Evolutionary conservation across 2,888 invertebrate genomes (phyloP).

Genomic region (Gerris lacustris): DNA sequence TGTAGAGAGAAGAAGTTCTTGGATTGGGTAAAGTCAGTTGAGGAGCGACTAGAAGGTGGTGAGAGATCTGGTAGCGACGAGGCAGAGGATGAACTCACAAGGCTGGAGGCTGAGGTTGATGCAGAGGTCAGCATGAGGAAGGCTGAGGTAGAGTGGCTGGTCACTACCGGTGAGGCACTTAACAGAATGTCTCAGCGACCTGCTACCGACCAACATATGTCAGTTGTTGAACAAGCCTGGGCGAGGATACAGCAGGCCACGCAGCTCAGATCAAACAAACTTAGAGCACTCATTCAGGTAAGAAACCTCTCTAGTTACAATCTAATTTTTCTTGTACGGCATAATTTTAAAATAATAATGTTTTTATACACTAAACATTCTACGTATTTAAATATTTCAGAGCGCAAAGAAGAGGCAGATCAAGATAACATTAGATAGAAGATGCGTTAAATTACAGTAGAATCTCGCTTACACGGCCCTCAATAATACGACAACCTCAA

Average conservation of each 20-base stretch:
- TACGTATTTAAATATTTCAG: too few relatives aligned
- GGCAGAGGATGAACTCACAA: conserved; percentile 40
- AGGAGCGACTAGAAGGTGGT: conserved; percentile 47
- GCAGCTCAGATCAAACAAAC: conserved; percentile 54
- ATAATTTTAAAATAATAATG: too few relatives aligned
- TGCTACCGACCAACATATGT: not conserved
- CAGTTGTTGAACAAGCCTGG: conserved; percentile 45
- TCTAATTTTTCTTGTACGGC: too few relatives aligned
- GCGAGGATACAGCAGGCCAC: conserved; percentile 51
- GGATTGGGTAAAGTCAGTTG: conserved; percentile 57
- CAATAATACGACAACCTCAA: too few relatives aligned
- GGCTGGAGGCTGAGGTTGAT: conserved; percentile 60
- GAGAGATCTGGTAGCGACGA: conserved; percentile 33
- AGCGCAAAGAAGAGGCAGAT: too few relatives aligned
- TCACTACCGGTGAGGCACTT: conserved; percentile 39
- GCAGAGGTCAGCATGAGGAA: conserved; percentile 63
- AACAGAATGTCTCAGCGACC: conserved; percentile 38
- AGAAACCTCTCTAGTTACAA: conserved; percentile 11
- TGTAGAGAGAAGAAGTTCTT: conserved; percentile 41
- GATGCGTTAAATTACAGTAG: too few relatives aligned
- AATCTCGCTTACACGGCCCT: too few relatives aligned
- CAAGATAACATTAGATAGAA: too few relatives aligned
- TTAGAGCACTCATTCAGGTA: conserved; percentile 43
- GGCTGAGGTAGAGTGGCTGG: conserved; percentile 65
- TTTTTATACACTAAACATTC: too few relatives aligned